These are phyloP conservation scores for Rhinolophus sinicus DNA, from an alignment of 2,113 vertebrate species.

Conservation along the genomic window DNA sequence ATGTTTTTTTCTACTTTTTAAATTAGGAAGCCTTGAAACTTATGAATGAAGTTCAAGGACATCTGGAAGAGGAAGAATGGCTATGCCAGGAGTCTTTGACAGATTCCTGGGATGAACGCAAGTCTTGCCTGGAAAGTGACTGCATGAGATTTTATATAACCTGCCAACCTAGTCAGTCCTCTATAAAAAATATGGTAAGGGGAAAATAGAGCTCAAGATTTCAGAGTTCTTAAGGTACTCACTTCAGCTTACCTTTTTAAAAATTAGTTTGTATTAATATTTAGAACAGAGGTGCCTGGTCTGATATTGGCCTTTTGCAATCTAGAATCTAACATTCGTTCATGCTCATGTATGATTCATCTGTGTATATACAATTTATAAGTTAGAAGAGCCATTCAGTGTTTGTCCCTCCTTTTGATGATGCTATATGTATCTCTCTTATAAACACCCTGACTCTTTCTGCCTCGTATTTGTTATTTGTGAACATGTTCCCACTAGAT, in stretches of 20 bases:
- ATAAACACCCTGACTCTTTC: neutral
- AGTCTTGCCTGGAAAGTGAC: constrained; percentile 90
- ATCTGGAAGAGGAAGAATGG: constrained; percentile 90
- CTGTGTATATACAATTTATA: neutral
- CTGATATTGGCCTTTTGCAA: neutral
- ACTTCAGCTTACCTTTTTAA: neutral
- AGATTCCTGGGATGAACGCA: constrained; percentile 90
- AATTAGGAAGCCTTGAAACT: constrained; percentile 90
- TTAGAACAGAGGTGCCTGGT: neutral
- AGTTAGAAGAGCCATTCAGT: neutral
- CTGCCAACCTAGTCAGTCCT: constrained; percentile 86
- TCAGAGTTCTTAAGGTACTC: neutral
- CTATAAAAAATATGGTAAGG: constrained; percentile 89
- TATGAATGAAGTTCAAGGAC: constrained; percentile 90
- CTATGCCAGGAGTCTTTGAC: constrained; percentile 89
- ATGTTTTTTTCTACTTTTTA: constrained; percentile 57
- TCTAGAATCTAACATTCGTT: neutral
- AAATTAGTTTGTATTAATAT: neutral
- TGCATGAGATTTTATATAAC: constrained; percentile 90
- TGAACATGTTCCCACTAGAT: neutral
- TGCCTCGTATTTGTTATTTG: neutral
- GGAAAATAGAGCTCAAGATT: constrained; percentile 22
- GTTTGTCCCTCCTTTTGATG: neutral
- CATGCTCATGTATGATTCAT: neutral
- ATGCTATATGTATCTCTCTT: neutral